These are phyloP conservation scores for Osmerus eperlanus DNA, from an alignment of 2,113 vertebrate species.

Conservation along the genomic window DNA sequence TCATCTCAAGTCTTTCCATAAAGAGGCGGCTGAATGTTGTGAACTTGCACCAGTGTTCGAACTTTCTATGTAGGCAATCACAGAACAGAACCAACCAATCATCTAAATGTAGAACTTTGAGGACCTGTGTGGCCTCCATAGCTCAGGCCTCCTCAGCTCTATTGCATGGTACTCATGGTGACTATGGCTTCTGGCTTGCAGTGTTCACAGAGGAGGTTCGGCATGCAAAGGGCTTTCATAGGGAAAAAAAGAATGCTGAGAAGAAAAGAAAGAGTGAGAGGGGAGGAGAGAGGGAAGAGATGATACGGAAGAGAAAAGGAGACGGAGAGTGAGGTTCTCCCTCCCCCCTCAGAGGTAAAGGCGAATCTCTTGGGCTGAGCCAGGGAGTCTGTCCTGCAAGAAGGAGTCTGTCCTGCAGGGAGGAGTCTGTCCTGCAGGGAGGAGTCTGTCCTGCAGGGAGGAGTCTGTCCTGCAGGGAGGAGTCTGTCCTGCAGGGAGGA, in stretches of 20 bases:
- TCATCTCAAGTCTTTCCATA: no score
- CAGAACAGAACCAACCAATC: no score
- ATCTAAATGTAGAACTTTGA: no score
- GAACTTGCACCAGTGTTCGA: no score
- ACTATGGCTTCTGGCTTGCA: not conserved
- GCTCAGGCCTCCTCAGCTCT: constrained; percentile 6
- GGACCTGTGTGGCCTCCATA: no score
- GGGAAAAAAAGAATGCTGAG: not conserved
- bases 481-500: constrained; percentile 18
- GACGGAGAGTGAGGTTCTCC: not conserved
- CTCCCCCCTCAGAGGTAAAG: constrained; percentile 13
- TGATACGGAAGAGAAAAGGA: not conserved
- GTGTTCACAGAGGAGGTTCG: constrained; percentile 26
- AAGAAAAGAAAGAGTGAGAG: constrained; percentile 55
- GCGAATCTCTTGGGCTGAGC: not conserved
- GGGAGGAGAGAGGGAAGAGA: constrained; percentile 32
- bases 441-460: constrained; percentile 21
- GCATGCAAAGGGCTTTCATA: constrained; percentile 25
- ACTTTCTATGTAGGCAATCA: no score
- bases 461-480: constrained; percentile 6
- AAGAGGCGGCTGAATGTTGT: no score
- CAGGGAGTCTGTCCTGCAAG: not conserved
- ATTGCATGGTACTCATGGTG: not conserved
- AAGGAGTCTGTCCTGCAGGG: not conserved
- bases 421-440: constrained; percentile 12